phyloP scores from a whole-genome alignment of 2,797 vertebrate species.

The Distichodus sexfasciatus region DNA sequence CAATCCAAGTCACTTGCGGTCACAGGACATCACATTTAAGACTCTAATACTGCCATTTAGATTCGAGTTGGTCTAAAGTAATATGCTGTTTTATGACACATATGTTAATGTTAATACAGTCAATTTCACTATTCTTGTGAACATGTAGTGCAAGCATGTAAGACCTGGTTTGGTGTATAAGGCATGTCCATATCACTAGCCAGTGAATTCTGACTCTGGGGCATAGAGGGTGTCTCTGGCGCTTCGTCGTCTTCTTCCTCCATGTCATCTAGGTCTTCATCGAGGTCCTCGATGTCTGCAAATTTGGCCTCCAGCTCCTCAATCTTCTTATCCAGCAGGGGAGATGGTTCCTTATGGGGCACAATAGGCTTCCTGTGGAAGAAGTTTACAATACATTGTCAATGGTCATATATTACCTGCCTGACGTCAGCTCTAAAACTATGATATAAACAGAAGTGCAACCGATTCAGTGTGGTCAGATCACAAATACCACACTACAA shows the following conservation, averaged over 20 bases:
- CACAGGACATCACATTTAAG: neutral
- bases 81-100: no score
- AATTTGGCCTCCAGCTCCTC: conserved; percentile 95
- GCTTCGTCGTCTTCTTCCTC: conserved; percentile 91
- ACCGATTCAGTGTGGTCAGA: no score
- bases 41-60: no score
- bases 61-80: no score
- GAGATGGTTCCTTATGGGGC: conserved; percentile 95
- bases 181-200: conserved; percentile 88
- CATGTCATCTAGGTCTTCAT: conserved; percentile 93
- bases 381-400: neutral
- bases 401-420: no score
- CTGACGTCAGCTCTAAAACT: neutral
- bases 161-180: conserved; percentile 92
- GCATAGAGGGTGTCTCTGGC: conserved; percentile 82
- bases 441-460: neutral
- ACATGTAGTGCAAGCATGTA: neutral
- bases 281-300: conserved; percentile 87
- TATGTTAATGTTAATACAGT: neutral
- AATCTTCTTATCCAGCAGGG: conserved; percentile 94
- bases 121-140: no score
- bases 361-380: conserved; percentile 86
- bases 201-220: conserved; percentile 87
- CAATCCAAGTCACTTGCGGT: neutral
- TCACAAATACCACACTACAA: no score